Conservation (phyloP, 1,140 invertebrate species). For the Amyelois transitella region DNA sequence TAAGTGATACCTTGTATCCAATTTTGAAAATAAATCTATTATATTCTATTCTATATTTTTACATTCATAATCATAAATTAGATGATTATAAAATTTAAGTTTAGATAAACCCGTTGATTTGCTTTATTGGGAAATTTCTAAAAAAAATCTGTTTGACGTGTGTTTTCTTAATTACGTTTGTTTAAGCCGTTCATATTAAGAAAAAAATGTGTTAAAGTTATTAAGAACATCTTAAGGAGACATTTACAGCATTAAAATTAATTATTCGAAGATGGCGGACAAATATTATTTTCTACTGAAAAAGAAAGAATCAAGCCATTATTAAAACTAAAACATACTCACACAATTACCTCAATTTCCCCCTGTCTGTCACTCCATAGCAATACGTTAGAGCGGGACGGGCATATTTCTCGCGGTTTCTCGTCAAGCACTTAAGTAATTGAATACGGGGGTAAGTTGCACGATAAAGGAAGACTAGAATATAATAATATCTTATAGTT, state of each 20-base stretch:
- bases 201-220: too few species aligned
- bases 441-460: slow-evolving; percentile 60
- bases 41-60: too few species aligned
- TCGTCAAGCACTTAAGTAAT: slow-evolving; percentile 67
- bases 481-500: slow-evolving; percentile 54
- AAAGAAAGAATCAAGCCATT: slow-evolving; percentile 53
- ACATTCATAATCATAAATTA: too few species aligned
- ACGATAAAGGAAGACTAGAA: slow-evolving; percentile 52
- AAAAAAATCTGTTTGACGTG: too few species aligned
- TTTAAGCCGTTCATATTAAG: too few species aligned
- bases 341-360: slow-evolving; percentile 61
- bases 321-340: slow-evolving; percentile 67
- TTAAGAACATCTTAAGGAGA: too few species aligned
- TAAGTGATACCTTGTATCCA: too few species aligned
- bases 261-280: slow-evolving; percentile 53
- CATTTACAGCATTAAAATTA: slow-evolving; percentile 41
- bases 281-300: slow-evolving; percentile 51
- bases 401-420: slow-evolving; percentile 30
- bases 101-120: too few species aligned
- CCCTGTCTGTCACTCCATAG: slow-evolving; percentile 20
- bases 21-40: too few species aligned
- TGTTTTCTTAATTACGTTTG: too few species aligned
- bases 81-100: too few species aligned
- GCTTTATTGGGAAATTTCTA: too few species aligned
- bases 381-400: slow-evolving; percentile 31